Base-by-base conservation (phyloP, 2,113 vertebrate genomes). In the Phaetusa simplex region DNA sequence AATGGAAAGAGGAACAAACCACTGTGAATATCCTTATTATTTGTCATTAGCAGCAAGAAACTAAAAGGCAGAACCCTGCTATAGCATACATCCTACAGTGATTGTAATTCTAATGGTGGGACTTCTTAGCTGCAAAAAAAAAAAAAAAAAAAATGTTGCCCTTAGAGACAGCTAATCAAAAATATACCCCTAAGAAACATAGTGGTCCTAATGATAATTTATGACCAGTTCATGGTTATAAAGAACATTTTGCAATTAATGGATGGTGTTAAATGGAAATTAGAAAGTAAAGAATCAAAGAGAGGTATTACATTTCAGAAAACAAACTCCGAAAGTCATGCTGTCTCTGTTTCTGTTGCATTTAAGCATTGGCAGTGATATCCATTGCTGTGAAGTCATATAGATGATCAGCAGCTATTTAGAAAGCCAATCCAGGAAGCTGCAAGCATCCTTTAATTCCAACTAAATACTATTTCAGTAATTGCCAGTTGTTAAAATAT, bases 381-480 rank as follows among this genome's bases (percentile, higher is more conserved):
- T 8, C 52, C 69, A 16, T 55, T 65, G 49, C 80, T 84, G 42
- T 56, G 76, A 81, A 95, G 61, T 72, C 64, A 34, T 9, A 55
- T 36, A 72, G 12, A 50, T 65, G 55, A 93, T 85, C 65, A 91
- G 73, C 47, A 94, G 21, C 62, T 91, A 24, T 74, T 92, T 55
- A 93, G 87, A 95, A 86, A 96, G 16, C 52, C 65, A 81, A 47
- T 76, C 40, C 45, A 58, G 55, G 47, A 83, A 73, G 45, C 27
- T 55, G 16, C 23, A 91, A 79, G 19, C 66, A 69, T 78, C 59
- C 47, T 93, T 69, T 95, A 92, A 94, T 87, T 96, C 85, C 65
- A 90, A 26, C 66, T 69, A 85, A 96, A 90, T 86, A 86, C 88
- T 92, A 92, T 97, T 95, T 90, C 74, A 83, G 74, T 86, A 95